phyloP scores from a whole-genome alignment of 1,140 invertebrate species.

The Zaprionus ornatus region DNA sequence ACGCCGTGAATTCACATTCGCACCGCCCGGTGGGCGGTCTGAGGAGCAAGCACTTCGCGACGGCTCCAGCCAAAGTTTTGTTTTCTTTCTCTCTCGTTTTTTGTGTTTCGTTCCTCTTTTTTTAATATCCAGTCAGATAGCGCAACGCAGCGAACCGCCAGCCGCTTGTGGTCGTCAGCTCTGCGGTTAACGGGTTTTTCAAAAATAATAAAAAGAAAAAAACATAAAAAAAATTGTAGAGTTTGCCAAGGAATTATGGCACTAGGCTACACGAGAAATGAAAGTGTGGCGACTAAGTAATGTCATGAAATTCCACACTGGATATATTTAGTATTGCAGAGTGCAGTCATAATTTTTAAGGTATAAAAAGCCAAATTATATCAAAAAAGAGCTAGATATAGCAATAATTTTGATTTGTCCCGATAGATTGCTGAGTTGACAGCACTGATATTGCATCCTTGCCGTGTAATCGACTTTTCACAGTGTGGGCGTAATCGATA shows the following conservation, averaged over 20 bases:
- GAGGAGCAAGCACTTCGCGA: constrained; percentile 20
- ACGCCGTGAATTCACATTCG: constrained; percentile 50
- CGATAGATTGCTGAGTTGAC: no score
- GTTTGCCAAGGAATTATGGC: constrained; percentile 24
- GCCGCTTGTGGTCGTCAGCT: constrained; percentile 55
- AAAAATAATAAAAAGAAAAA: constrained; percentile 46
- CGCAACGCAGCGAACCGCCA: constrained; percentile 46
- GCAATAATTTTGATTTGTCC: no score
- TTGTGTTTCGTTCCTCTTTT: constrained; percentile 44
- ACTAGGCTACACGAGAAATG: constrained; percentile 7
- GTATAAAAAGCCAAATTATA: neutral
- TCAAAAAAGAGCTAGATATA: no score
- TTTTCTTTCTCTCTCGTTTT: constrained; percentile 33
- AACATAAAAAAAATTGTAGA: constrained; percentile 20
- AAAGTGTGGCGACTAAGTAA: neutral
- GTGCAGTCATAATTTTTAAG: neutral
- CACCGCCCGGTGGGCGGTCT: constrained; percentile 13
- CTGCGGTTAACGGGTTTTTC: constrained; percentile 40
- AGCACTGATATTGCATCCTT: neutral
- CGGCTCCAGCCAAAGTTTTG: constrained; percentile 42
- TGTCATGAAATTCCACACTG: neutral
- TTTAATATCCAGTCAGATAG: constrained; percentile 76
- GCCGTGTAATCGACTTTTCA: neutral
- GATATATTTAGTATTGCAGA: neutral
- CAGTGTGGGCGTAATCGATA: neutral